phyloP scores from a whole-genome alignment of 2,113 vertebrate species.

The Dipodomys merriami region DNA sequence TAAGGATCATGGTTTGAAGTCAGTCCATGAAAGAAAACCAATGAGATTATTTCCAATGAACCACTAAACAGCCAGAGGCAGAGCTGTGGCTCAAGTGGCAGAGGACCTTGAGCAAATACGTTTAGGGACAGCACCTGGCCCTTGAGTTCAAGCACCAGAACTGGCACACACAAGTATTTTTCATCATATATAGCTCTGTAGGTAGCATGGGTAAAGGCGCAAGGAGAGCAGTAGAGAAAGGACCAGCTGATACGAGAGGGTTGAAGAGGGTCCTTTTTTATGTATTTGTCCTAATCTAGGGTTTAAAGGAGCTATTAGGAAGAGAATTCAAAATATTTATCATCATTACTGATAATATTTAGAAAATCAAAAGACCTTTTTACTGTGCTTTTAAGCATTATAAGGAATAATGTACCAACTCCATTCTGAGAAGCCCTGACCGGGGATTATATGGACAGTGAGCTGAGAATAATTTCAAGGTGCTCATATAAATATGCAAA shows the following conservation, averaged over 20 bases:
- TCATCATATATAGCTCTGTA: background rate
- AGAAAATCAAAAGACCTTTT: background rate
- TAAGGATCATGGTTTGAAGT: too few relatives aligned
- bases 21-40: too few relatives aligned
- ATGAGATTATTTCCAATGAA: too few relatives aligned
- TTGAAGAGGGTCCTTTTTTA: background rate
- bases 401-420: background rate
- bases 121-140: too few relatives aligned
- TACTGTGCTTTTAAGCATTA: background rate
- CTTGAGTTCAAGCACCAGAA: too few relatives aligned
- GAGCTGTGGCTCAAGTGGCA: too few relatives aligned
- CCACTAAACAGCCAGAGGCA: too few relatives aligned
- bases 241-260: background rate
- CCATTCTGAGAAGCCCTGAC: background rate
- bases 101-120: too few relatives aligned
- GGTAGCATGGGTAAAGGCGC: background rate
- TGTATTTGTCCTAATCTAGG: background rate
- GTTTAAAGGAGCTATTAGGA: background rate
- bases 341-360: background rate
- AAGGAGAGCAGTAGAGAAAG: background rate
- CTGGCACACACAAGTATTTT: background rate
- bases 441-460: background rate
- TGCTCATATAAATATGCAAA: constrained; percentile 46
- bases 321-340: background rate
- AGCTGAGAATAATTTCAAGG: constrained; percentile 14